A percentile compares a stretch with the other conserved stretches of the same genome.
phyloP scores from a whole-genome alignment of 2,797 vertebrate species.

The Gymnocypris eckloni region DNA sequence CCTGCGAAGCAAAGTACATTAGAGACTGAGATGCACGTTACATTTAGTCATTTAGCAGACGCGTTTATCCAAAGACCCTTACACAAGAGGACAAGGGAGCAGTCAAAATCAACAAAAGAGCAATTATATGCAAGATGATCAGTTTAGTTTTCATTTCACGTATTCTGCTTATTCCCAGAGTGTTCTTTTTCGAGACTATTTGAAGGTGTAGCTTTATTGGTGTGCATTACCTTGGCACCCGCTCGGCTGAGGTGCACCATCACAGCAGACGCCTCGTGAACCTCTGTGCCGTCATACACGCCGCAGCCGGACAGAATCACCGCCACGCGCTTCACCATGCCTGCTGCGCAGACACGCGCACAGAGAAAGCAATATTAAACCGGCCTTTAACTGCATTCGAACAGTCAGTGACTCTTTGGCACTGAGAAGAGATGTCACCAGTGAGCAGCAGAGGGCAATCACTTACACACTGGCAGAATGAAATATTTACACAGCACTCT shows the following conservation, averaged over 20 bases:
- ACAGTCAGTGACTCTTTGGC: background rate
- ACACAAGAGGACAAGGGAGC: no score
- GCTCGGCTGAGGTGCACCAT: slow-evolving; percentile 88
- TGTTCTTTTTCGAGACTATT: no score
- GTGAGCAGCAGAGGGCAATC: background rate
- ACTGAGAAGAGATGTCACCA: background rate
- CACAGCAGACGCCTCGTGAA: slow-evolving; percentile 86
- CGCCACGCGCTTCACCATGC: slow-evolving; percentile 83
- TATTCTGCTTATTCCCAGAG: background rate
- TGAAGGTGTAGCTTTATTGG: background rate
- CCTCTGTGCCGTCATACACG: slow-evolving; percentile 86
- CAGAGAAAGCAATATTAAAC: background rate
- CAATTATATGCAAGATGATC: no score
- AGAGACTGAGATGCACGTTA: background rate
- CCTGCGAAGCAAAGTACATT: slow-evolving; percentile 67
- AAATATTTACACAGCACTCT: slow-evolving; percentile 26
- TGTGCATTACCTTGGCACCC: slow-evolving; percentile 79
- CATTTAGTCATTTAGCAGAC: no score
- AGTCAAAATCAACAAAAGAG: background rate
- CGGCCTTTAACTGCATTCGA: background rate
- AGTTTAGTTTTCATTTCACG: background rate
- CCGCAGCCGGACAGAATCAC: slow-evolving; percentile 88
- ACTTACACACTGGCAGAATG: slow-evolving; percentile 23
- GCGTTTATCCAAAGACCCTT: no score
- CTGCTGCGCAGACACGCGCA: slow-evolving; percentile 54